Evolutionary conservation across 2,888 invertebrate genomes (phyloP), one percentile per base, ranked within the genome.

Genomic region (Lepidonotus clava): DNA sequence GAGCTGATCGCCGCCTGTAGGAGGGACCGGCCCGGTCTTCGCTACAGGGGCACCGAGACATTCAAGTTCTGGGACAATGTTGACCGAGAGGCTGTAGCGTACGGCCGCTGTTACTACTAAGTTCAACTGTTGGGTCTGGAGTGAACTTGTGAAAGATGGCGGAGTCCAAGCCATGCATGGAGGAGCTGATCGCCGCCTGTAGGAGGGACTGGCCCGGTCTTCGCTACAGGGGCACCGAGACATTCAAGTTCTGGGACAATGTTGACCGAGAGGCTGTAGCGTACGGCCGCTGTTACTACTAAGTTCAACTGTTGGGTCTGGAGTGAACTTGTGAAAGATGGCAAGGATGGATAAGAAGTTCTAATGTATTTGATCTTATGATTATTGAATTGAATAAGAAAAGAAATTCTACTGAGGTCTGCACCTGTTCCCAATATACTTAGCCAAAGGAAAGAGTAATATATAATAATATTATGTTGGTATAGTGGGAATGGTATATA

Each of bases 81-180:
- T 34, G 71, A 71, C 21, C 34, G 71, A 38, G 71, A 71, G 38
- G 71, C 71, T 21, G 38, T 71, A 5, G 71, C 71, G 6, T 71
- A 71, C 36, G 71, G 71, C 34, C 36, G 36, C 34, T 71, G 71
- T n/a, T 71, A 71, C 71, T 71, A 38, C n/a, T n/a, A n/a, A n/a
- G n/a, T n/a, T n/a, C n/a, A n/a, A n/a, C n/a, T n/a, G n/a, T n/a
- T n/a, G n/a, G n/a, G n/a, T n/a, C n/a, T n/a, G n/a, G n/a, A n/a
- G n/a, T n/a, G n/a, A n/a, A n/a, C n/a, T n/a, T n/a, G n/a, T n/a
- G n/a, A n/a, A n/a, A n/a, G n/a, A 6, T 71, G 71, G 71, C 71
- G 36, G 71, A 71, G n/a, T 71, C 71, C 1, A 11, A 38, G 71
- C 21, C 21, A 0, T 71, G 71, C 36, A 71, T 71, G 71, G 38